phyloP scores from a whole-genome alignment of 2,113 vertebrate species.

The Callionymus lyra region DNA sequence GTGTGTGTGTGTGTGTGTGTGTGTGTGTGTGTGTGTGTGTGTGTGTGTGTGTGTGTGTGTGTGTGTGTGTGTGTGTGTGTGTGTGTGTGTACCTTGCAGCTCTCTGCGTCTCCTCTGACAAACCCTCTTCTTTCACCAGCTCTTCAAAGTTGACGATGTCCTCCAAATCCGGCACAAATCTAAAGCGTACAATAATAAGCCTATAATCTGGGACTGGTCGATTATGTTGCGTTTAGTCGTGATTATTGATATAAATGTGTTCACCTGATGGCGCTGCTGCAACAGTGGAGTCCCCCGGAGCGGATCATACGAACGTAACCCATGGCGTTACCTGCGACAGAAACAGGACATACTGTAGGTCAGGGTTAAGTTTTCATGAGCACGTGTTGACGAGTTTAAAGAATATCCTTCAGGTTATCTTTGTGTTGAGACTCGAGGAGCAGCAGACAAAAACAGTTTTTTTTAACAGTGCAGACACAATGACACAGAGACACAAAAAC shows the following conservation, averaged over 20 bases:
- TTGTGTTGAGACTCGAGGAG: no score
- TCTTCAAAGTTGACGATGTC: conserved; percentile 99
- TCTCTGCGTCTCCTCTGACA: conserved; percentile 87
- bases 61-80: no score
- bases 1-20: no score
- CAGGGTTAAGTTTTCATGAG: no score
- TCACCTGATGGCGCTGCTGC: conserved; percentile 96
- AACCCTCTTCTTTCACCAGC: conserved; percentile 91
- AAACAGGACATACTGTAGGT: conserved; percentile 11
- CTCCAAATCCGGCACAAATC: conserved; percentile 97
- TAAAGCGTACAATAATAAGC: conserved; percentile 30
- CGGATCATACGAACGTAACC: conserved; percentile 97
- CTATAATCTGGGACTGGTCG: no score
- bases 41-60: conserved; percentile 11
- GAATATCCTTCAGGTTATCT: no score
- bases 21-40: no score
- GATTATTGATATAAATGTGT: neutral
- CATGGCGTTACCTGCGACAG: conserved; percentile 86
- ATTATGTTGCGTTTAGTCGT: no score
- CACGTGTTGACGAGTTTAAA: no score
- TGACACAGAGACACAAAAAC: no score
- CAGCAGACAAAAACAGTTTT: no score
- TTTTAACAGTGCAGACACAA: no score
- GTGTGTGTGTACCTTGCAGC: conserved; percentile 74
- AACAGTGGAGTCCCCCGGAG: conserved; percentile 95